Percentiles rank a stretch among this genome's conserved stretches.
These are phyloP conservation scores for Drosophila orena DNA, from an alignment of 1,140 invertebrate species.

Conservation along the genomic window DNA sequence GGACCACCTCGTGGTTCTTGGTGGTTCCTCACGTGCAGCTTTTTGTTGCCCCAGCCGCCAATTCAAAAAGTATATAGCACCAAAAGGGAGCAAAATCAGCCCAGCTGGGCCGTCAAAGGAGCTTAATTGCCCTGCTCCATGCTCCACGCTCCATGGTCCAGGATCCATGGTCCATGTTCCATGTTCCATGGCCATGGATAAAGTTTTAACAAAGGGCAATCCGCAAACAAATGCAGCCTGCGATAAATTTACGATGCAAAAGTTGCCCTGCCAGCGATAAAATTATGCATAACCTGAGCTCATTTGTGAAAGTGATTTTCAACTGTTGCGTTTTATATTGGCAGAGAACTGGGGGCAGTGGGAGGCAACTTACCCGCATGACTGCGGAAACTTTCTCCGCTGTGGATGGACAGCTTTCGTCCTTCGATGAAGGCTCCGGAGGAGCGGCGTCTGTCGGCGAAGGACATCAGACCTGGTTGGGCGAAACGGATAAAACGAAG, in stretches of 20 bases:
- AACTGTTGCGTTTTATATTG: constrained; percentile 66
- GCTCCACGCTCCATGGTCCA: constrained; percentile 26
- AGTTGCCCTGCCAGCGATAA: constrained; percentile 64
- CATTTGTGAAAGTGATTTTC: constrained; percentile 81
- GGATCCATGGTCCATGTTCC: constrained; percentile 10
- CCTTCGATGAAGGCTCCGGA: constrained; percentile 82
- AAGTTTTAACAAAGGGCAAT: constrained; percentile 63
- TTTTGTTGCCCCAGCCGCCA: background rate
- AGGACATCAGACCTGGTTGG: constrained; percentile 79
- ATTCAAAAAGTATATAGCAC: constrained; percentile 4
- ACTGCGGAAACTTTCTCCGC: constrained; percentile 84
- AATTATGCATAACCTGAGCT: constrained; percentile 80
- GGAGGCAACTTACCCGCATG: constrained; percentile 70
- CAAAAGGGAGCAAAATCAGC: constrained; percentile 34
- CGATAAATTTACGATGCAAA: constrained; percentile 76
- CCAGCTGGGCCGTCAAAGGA: constrained; percentile 62
- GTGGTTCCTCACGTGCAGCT: constrained; percentile 11
- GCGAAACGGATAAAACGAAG: background rate
- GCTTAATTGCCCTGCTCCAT: constrained; percentile 61
- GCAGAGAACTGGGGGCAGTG: background rate
- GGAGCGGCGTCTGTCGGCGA: constrained; percentile 83
- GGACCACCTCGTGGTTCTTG: constrained; percentile 13
- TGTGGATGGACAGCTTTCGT: constrained; percentile 82
- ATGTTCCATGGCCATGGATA: constrained; percentile 28
- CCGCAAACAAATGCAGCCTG: constrained; percentile 50